Percentiles rank a stretch among this genome's conserved stretches.
These are phyloP conservation scores for Buceros bicornis DNA, from an alignment of 2,797 vertebrate genomes.

Conservation along the genomic window DNA sequence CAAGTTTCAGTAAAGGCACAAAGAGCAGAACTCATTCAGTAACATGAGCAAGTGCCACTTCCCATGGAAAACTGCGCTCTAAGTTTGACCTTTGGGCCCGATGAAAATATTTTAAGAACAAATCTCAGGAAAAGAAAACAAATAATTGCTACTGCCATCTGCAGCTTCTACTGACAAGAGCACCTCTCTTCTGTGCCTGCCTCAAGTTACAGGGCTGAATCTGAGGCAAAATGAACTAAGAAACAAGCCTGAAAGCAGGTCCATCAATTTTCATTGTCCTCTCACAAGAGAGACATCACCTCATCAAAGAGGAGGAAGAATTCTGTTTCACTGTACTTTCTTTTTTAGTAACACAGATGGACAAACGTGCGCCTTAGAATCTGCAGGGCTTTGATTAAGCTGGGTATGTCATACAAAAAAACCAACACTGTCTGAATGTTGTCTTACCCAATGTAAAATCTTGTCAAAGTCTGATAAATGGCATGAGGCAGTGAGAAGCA, in stretches of 20 bases:
- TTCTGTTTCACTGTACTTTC: neutral
- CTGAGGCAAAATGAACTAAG: neutral
- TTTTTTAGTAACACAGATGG: neutral
- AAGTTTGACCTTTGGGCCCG: neutral
- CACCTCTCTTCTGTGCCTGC: neutral
- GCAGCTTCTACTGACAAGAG: accelerated
- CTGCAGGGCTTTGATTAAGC: neutral
- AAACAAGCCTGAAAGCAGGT: neutral
- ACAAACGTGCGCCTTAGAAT: neutral
- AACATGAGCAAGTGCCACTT: neutral
- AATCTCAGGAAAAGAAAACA: neutral
- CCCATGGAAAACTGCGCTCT: neutral
- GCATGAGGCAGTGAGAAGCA: slow-evolving; percentile 81
- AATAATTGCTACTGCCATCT: neutral
- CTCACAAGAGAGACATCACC: neutral
- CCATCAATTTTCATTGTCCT: neutral
- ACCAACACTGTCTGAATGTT: neutral
- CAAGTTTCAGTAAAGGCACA: neutral
- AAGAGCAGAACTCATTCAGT: neutral
- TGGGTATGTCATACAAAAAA: neutral
- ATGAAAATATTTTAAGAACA: neutral
- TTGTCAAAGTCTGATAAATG: slow-evolving; percentile 78
- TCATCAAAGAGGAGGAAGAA: neutral
- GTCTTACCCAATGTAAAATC: slow-evolving; percentile 78
- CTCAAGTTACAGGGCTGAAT: neutral